phyloP scores from a whole-genome alignment of 2,888 invertebrate species.

The Pandemis heparana region DNA sequence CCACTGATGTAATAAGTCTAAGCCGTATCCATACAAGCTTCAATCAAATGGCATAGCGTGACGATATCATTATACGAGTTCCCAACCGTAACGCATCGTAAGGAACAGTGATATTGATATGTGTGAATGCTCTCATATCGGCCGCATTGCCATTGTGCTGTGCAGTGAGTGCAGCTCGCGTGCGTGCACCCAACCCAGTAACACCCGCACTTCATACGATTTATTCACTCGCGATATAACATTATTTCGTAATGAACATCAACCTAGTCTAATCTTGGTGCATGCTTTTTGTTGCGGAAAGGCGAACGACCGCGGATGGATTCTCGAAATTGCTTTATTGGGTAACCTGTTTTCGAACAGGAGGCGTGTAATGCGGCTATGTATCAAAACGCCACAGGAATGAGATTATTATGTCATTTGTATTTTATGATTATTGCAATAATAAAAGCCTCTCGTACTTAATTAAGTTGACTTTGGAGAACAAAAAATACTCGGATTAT shows the following conservation, averaged over 20 bases:
- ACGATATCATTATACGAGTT: constrained; percentile 28
- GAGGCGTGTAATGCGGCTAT: constrained; percentile 71
- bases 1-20: constrained; percentile 21
- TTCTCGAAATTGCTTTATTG: constrained; percentile 81
- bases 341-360: constrained; percentile 77
- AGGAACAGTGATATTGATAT: constrained; percentile 47
- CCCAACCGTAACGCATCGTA: constrained; percentile 46
- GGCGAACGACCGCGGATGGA: constrained; percentile 77
- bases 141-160: constrained; percentile 48
- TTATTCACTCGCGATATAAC: constrained; percentile 52
- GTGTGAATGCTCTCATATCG: constrained; percentile 50
- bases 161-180: constrained; percentile 59
- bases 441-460: constrained; percentile 32
- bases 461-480: constrained; percentile 1
- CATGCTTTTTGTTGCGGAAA: constrained; percentile 74
- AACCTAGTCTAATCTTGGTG: constrained; percentile 65
- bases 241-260: constrained; percentile 57
- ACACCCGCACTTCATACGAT: constrained; percentile 54
- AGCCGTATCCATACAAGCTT: constrained; percentile 32
- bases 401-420: constrained; percentile 56
- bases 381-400: constrained; percentile 67
- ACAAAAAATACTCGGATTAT: constrained; percentile 1
- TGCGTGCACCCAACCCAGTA: constrained; percentile 53
- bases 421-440: constrained; percentile 36
- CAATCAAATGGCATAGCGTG: constrained; percentile 46